phyloP scores from a whole-genome alignment of 1,140 invertebrate genomes.

The Lerema accius region DNA sequence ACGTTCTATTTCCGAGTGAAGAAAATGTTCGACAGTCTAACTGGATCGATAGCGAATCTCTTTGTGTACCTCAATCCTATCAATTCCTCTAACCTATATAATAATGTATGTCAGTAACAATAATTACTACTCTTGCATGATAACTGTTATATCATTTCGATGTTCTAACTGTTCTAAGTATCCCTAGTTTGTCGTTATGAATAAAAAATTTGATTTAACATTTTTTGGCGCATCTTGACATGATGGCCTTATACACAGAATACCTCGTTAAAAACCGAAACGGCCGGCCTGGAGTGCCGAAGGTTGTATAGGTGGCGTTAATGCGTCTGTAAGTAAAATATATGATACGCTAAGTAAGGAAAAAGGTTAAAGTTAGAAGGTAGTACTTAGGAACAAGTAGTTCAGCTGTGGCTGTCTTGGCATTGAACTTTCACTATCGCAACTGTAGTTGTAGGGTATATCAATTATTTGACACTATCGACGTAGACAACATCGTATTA shows the following conservation, averaged over 20 bases:
- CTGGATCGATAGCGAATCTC: neutral
- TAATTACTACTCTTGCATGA: constrained; percentile 1
- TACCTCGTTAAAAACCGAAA: constrained; percentile 23
- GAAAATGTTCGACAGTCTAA: no score
- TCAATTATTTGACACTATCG: constrained; percentile 34
- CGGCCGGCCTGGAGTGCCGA: constrained; percentile 19
- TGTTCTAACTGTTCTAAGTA: constrained; percentile 14
- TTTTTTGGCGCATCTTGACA: constrained; percentile 16
- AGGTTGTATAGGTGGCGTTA: constrained; percentile 21
- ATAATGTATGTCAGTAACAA: neutral
- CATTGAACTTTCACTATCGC: constrained; percentile 30
- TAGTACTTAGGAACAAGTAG: constrained; percentile 20
- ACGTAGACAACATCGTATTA: constrained; percentile 24
- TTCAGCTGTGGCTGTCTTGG: constrained; percentile 27
- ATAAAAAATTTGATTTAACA: constrained; percentile 16
- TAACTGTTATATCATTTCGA: neutral
- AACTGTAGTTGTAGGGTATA: constrained; percentile 33
- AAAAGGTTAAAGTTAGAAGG: constrained; percentile 15
- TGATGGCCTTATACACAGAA: constrained; percentile 23
- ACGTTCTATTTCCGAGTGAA: no score
- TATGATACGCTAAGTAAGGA: constrained; percentile 9
- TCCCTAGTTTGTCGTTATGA: constrained; percentile 19
- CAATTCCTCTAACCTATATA: neutral
- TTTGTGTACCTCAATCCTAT: neutral
- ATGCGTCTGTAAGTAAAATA: constrained; percentile 19